Base-by-base conservation (phyloP, 2,888 invertebrate genomes). In the Margaritifera margaritifera region DNA sequence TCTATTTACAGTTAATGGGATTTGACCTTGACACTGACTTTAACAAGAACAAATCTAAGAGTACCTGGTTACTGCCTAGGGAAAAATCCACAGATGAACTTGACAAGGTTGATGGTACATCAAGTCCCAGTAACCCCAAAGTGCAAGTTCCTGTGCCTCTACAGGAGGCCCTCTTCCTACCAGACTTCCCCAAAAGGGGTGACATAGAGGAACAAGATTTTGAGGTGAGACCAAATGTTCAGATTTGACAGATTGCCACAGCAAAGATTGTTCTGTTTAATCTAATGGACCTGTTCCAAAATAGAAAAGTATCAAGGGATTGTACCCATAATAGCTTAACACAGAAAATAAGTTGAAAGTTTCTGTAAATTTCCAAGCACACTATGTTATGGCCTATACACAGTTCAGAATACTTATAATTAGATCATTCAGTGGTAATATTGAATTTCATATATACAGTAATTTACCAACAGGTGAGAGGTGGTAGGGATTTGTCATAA, bases 131-230 rank as follows among this genome's bases (percentile, higher is more conserved):
- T 5, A 77, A 77, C 54, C 53, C 69, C 3, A 74, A 76, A 51
- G 60, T 78, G 20, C 72, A 80, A 54, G 66, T 95, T 94, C 96
- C 95, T 4, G 94, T 95, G 27, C 93, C 95, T 59, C 93, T 94
- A 84, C 93, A 94, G 80, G 96, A 96, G 90, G 93, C 94, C 27
- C 92, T 95, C 80, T 97, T 97, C 90, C 92, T 96, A 75, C 96
- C 97, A 69, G 95, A 96, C 90, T 97, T 96, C 89, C 94, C 94
- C 84, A 92, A 94, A 64, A 93, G 92, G 77, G 92, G 92, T 60
- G 91, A 92, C 58, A 89, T 93, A n/a, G 90, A 90, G 58, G 92
- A 93, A 82, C 91, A 91, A 77, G 92, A 90, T 75, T 91, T 91
- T 87, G 85, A 90, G 87, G 91, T 91, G 73, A 64, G 62, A 42